Evolutionary conservation across 2,797 vertebrate species (phyloP).

Genomic region (Phalanger gymnotis): DNA sequence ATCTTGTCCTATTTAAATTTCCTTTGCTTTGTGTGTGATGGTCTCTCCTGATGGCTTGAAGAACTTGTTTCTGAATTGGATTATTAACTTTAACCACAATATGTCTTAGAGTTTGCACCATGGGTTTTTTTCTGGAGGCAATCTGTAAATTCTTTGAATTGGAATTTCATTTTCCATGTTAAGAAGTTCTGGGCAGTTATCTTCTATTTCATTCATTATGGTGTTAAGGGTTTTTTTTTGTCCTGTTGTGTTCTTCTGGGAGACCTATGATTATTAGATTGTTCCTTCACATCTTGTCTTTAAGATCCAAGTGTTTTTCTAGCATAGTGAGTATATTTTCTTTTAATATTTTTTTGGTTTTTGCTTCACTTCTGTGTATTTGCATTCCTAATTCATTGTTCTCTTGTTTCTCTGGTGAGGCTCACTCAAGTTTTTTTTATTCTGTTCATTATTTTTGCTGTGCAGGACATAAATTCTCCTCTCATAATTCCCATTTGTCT

Average conservation of each 20-base stretch:
- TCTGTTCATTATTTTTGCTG: neutral
- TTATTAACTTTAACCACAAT: neutral
- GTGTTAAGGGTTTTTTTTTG: neutral
- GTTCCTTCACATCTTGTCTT: neutral
- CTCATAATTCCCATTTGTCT: neutral
- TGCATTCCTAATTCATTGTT: neutral
- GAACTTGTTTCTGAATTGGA: neutral
- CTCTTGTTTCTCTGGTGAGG: neutral
- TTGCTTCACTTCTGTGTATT: neutral
- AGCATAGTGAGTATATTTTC: neutral
- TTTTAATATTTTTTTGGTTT: neutral
- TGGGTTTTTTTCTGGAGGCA: neutral
- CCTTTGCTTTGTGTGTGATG: neutral
- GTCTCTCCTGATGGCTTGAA: neutral
- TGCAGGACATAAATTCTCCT: neutral
- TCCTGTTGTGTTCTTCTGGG: neutral
- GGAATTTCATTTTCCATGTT: neutral
- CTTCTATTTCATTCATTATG: neutral
- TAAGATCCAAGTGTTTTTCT: neutral
- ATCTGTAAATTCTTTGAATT: neutral
- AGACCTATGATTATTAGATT: neutral
- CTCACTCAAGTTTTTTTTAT: neutral
- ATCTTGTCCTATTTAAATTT: neutral
- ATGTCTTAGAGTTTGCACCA: neutral
- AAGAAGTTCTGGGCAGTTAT: neutral